Base-by-base conservation (phyloP, 2,797 vertebrate species). In the Fistularia commersonii region DNA sequence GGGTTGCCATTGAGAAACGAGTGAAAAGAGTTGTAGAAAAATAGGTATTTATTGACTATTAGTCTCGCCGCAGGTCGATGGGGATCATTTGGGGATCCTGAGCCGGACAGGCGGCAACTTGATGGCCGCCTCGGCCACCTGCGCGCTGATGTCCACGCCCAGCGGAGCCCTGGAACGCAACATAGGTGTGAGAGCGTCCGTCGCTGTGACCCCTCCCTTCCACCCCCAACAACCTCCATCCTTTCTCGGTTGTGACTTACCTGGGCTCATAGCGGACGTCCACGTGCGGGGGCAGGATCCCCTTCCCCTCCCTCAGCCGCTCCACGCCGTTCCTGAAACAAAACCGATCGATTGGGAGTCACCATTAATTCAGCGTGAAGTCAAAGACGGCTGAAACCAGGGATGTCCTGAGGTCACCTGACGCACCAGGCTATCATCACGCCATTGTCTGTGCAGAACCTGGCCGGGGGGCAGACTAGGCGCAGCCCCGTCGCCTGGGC, bases 371-470 rank as follows among this genome's bases (percentile, higher is more conserved):
- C 23, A 23, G 23, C 23, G 23, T 2, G 23, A 33, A 1, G 8
- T 51, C n/a, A 1, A 8, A 32, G 15, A 45, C 33, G 23, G 7
- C 32, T 45, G 1, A 39, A 33, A 7, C 6, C 1, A 15, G 8
- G 23, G 8, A 33, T 31, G 2, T 11, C 10, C 0, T 10, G 15
- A 33, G 39, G 15, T 14, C 7, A 6, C 3, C 11, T 37, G 8
- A 64, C 87, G 59, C 79, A 98, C 97, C 97, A 99, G 8, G 97
- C 96, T 46, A 99, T 92, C 96, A 99, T 99, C 53, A 94, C 81
- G 9, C 96, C 97, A 0, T 99, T 99, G 75, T 99, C 97, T 0
- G 95, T 96, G 86, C 97, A 99, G 15, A 97, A 88, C 41, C 86
- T 81, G 8, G 93, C 84, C 0, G 96, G 94, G 56, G 97, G 96